These are phyloP conservation scores for Fringilla coelebs DNA, from an alignment of 2,797 vertebrate species.

Conservation along the genomic window DNA sequence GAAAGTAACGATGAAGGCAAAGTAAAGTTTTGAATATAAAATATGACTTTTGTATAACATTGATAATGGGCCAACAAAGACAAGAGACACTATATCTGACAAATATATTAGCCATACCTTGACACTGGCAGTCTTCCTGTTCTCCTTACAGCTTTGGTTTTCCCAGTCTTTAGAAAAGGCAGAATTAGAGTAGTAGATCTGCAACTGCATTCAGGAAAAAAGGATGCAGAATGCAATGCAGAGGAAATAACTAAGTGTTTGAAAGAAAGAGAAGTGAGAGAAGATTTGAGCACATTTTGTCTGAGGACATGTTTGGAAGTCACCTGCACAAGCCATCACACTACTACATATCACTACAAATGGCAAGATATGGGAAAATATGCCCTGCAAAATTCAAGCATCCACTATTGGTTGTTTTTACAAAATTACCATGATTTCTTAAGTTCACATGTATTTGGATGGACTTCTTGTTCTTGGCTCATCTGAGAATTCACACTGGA, in stretches of 20 bases:
- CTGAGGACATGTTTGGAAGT: not conserved
- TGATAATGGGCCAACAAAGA: not conserved
- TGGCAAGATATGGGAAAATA: not conserved
- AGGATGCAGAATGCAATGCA: not conserved
- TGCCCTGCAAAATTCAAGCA: not conserved
- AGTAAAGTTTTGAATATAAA: not conserved
- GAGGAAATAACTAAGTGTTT: not conserved
- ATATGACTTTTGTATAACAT: not conserved
- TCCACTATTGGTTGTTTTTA: not conserved
- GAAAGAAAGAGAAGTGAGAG: not conserved
- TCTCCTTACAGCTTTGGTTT: not conserved
- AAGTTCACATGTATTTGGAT: not conserved
- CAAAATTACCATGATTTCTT: not conserved
- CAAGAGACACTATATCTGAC: not conserved
- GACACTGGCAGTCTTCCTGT: not conserved
- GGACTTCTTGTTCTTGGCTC: not conserved
- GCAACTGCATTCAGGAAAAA: not conserved
- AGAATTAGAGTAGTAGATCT: not conserved
- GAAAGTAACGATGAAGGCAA: not conserved
- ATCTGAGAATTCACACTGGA: not conserved
- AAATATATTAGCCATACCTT: not conserved
- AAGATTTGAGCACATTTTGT: not conserved
- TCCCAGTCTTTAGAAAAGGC: not conserved
- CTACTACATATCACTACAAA: not conserved
- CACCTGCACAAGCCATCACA: not conserved